Evolutionary conservation across 1,140 invertebrate genomes (phyloP), one percentile per base, ranked within the genome.

Genomic region (Drosophila aff.): DNA sequence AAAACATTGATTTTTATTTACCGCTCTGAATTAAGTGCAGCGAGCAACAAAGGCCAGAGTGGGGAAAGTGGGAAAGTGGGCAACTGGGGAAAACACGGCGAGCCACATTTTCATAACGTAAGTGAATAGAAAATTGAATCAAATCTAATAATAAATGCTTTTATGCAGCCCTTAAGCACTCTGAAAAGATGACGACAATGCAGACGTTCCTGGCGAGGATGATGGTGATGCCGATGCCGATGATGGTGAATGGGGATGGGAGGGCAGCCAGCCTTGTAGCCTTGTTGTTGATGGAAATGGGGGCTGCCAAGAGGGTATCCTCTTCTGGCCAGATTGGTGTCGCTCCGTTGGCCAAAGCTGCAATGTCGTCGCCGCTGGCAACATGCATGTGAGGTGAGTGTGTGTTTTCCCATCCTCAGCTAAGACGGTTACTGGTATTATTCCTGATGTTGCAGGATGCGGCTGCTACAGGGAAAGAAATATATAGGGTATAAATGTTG

Each of bases 111-210:
- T 90, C 85, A 90, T 91, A 90, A 90, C 81, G 85, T 91, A 90
- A 90, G 85, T 90, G 86, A 90, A 90, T 90, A 90, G 85, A 90
- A 90, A 90, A 90, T 90, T 90, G 85, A 90, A 90, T 90, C 82
- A 90, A 90, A 91, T 90, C 85, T 90, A 90, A 90, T 90, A 90
- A 90, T 90, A 90, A 90, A 90, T 90, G 85, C 85, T 90, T 90
- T 90, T 90, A 90, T 90, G 85, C 85, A 90, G 85, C 85, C 85
- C 85, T 90, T 90, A 90, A 90, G 85, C 85, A 90, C 85, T 90
- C 85, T 85, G 85, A 79, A 90, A 89, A 89, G 84, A 89, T 89
- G 85, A 91, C 81, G 84, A 87, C 84, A 72, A 78, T 58, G 79
- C 64, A 53, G 49, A 63, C 44, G 78, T 50, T 52, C 33, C 49